Base-by-base conservation (phyloP, 2,888 invertebrate genomes). In the Lobophora halterata region DNA sequence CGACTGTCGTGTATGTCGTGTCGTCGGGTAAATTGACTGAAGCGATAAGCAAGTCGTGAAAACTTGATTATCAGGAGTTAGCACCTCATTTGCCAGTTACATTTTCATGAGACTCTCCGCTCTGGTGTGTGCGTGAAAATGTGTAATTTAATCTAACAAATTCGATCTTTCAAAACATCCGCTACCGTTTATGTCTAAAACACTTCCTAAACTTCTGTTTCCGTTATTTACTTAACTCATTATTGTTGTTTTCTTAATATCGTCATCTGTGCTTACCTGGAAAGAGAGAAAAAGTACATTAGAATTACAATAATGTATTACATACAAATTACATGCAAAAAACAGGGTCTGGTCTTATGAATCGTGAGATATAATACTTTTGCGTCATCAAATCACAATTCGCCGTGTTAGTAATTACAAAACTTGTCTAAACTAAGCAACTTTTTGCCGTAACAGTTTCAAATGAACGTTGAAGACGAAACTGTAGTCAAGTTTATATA, bases 1-100 rank as follows among this genome's bases (percentile, higher is more conserved):
- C 54, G 46, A 65, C 65, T 65, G 53, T 29, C 26, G 41, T 9
- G n/a, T n/a, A n/a, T n/a, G 23, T 18, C 37, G 24, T 32, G 30
- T 17, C 21, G 27, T 27, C 17, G 30, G 10, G 29, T 25, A 33
- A 33, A 37, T 37, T 29, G 33, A 33, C 17, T 30, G 33, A 37
- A 38, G 37, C 33, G 43, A 43, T 43, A 43, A 43, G 37, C 33
- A 38, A 30, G 21, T 46, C 46, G 46, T 46, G 46, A 46, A 18
- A 13, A 33, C 24, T 13, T 26, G 25, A 43, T 43, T 43, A 29
- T 34, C 33, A 19, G 29, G 33, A 23, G 33, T 46, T 34, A 34
- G 24, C 41, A 34, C 10, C 43, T 28, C 20, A 37, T 37, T 27
- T 34, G 37, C 21, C 20, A 5, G 29, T 24, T 26, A 26, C 8